Base-by-base conservation (phyloP, 2,797 vertebrate species). In the Sebastes aleutianus region DNA sequence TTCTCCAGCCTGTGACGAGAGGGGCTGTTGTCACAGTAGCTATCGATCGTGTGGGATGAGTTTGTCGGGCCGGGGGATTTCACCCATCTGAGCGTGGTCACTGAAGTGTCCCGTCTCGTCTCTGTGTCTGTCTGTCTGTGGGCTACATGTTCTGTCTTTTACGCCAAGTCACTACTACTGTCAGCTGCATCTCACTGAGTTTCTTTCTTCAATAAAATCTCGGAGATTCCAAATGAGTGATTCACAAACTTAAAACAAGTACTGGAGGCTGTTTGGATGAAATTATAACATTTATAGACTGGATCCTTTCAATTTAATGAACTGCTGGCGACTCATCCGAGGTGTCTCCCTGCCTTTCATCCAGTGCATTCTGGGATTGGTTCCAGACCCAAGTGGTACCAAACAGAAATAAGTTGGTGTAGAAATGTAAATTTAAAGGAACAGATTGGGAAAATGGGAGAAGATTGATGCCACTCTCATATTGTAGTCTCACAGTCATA, bases 31-130 rank as follows among this genome's bases (percentile, higher is more conserved):
- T 94, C 93, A 93, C 89, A 87, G 92, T 77, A 84, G 90, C 91
- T 84, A 95, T 94, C 92, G 91, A 94, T 94, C 89, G 87, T 73
- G 86, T 76, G 87, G 90, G 92, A 94, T 91, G 93, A 92, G 90
- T 93, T 91, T 89, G 90, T 92, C 76, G 72, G 88, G 83, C 79
- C 74, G 64, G 79, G 83, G 89, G 85, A 90, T 91, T 93, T 91
- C 87, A 90, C 87, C 91, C 90, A 80, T 92, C 88, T 54, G 83
- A 93, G 83, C 78, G 85, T 73, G 85, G 87, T 82, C 92, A 88
- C 78, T 82, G 83, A 85, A 87, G 91, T 91, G 78, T 92, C 87
- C 82, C 71, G 66, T 86, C 91, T 83, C 56, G 87, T 89, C 91
- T 90, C 82, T 2, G 63, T 85, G 87, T 86, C 85, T 85, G 87